Percentiles rank a stretch among this genome's conserved stretches.
Evolutionary conservation across 2,113 vertebrate genomes (phyloP).

Genomic region (Coptodon rendalli): DNA sequence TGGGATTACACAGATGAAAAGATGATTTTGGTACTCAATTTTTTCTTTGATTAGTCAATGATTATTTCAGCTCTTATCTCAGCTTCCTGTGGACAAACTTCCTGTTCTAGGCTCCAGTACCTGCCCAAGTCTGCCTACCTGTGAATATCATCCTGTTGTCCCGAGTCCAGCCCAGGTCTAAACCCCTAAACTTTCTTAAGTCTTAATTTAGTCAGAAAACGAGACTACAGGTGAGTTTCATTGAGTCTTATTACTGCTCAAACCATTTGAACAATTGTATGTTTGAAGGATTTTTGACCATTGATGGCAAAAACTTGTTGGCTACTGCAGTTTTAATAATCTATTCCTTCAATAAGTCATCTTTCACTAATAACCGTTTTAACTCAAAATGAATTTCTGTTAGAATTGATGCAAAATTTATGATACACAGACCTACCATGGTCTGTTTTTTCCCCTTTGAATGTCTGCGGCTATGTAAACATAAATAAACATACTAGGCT

Average conservation of each 20-base stretch:
- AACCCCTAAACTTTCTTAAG: background rate
- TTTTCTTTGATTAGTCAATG: background rate
- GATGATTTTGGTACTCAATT: background rate
- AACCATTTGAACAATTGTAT: background rate
- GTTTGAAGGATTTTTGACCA: background rate
- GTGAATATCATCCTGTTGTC: background rate
- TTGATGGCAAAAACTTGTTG: background rate
- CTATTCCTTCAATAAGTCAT: background rate
- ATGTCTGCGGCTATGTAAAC: background rate
- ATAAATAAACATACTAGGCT: background rate
- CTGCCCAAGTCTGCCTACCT: background rate
- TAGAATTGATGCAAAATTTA: background rate
- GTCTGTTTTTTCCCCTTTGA: background rate
- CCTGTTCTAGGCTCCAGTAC: background rate
- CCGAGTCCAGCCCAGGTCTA: background rate
- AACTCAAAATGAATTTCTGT: background rate
- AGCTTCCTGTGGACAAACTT: background rate
- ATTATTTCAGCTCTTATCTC: background rate
- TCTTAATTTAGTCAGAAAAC: background rate
- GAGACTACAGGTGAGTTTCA: background rate
- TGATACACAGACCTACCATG: background rate
- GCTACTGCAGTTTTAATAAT: background rate
- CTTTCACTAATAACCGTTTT: background rate
- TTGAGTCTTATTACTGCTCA: background rate
- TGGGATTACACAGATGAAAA: background rate